Evolutionary conservation across 2,797 vertebrate genomes (phyloP).

Genomic region (Thamnophis elegans): DNA sequence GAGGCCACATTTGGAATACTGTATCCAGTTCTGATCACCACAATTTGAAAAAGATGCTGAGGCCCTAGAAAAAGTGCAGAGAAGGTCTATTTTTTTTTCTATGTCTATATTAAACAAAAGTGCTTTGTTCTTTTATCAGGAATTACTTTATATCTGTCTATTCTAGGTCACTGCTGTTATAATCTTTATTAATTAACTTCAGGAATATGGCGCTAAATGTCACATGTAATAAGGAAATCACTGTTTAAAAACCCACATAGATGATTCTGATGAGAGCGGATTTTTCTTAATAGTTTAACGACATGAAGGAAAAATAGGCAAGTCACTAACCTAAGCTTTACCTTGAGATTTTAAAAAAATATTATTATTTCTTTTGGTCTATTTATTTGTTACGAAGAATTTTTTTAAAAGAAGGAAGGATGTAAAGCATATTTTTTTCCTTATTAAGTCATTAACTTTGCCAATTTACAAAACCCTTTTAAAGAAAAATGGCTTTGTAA

Average conservation of each 20-base stretch:
- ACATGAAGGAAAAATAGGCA: neutral
- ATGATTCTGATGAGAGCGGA: neutral
- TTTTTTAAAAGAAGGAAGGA: neutral
- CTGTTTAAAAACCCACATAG: neutral
- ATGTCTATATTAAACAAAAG: neutral
- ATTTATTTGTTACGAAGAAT: neutral
- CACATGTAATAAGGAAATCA: neutral
- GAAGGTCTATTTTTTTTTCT: neutral
- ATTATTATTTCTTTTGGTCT: neutral
- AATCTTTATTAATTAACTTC: neutral
- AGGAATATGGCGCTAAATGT: neutral
- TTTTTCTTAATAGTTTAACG: conserved; percentile 13
- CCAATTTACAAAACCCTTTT: neutral
- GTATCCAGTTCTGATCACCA: neutral
- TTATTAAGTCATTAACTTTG: conserved; percentile 4
- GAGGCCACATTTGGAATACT: neutral
- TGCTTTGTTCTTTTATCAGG: neutral
- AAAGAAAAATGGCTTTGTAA: conserved; percentile 9
- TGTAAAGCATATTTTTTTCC: conserved; percentile 10
- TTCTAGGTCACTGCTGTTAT: neutral
- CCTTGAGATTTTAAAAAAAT: neutral
- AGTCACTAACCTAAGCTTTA: conserved; percentile 19
- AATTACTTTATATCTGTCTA: neutral
- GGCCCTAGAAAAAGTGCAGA: neutral
- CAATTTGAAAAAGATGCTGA: neutral